Percentiles rank a stretch among this genome's conserved stretches.
phyloP scores from a whole-genome alignment of 2,797 vertebrate genomes.

The Hydrolagus colliei region DNA sequence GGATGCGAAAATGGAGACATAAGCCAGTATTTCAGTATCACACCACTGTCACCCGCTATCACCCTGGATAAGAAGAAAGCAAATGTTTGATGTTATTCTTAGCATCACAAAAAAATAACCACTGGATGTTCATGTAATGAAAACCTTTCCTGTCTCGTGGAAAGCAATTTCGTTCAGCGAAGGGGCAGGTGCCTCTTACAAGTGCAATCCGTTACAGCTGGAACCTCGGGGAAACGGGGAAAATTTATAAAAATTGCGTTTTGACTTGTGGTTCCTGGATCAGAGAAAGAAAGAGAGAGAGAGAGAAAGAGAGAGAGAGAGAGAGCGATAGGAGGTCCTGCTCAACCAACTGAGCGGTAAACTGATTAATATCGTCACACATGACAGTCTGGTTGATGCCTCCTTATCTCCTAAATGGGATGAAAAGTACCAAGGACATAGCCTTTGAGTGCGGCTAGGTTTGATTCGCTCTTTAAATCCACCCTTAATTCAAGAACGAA shows the following conservation, averaged over 20 bases:
- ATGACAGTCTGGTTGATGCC: too few species aligned
- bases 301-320: not conserved
- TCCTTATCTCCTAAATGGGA: not conserved
- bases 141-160: not conserved
- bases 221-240: not conserved
- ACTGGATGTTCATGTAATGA: not conserved
- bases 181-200: not conserved
- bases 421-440: not conserved
- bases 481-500: not conserved
- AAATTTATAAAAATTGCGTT: not conserved
- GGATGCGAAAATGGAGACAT: not conserved
- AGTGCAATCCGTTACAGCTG: not conserved
- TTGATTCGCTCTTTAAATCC: conserved; percentile 7
- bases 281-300: not conserved
- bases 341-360: not conserved
- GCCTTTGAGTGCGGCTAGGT: not conserved
- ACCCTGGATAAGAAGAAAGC: not conserved
- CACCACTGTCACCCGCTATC: not conserved
- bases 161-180: not conserved
- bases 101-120: not conserved
- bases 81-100: not conserved
- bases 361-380: conserved; percentile 5
- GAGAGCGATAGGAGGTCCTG: not conserved
- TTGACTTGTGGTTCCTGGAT: not conserved
- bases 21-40: conserved; percentile 1